Percentiles rank a stretch among this genome's conserved stretches.
These are phyloP conservation scores for Mesodorylaimus sp. DNA, from an alignment of 2,888 invertebrate species.

Conservation along the genomic window DNA sequence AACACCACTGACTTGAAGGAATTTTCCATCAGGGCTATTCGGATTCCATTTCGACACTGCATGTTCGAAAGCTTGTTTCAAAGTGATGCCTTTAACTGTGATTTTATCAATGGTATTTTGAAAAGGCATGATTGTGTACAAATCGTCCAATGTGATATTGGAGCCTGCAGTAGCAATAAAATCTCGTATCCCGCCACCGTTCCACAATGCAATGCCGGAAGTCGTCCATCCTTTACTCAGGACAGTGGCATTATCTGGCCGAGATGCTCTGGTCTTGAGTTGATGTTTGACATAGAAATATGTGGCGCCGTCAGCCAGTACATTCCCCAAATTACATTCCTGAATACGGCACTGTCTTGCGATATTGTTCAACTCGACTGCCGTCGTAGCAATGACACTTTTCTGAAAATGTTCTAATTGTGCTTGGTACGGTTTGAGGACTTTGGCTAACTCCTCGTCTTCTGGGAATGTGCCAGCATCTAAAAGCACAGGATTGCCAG, in stretches of 20 bases:
- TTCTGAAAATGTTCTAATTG: not conserved
- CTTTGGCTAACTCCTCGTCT: not conserved
- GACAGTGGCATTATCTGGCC: no score
- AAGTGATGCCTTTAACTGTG: conserved; percentile 45
- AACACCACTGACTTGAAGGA: conserved; percentile 52
- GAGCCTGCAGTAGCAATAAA: conserved; percentile 18
- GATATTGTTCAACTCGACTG: conserved; percentile 4
- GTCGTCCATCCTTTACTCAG: no score
- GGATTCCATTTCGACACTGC: conserved; percentile 41
- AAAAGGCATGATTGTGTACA: conserved; percentile 57
- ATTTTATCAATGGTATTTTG: conserved; percentile 47
- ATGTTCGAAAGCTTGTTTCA: conserved; percentile 50
- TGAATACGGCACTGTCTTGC: not conserved
- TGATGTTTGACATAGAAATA: not conserved
- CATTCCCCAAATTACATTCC: conserved; percentile 9
- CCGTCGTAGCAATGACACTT: not conserved
- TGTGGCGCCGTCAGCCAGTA: conserved; percentile 2
- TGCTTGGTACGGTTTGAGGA: conserved; percentile 1
- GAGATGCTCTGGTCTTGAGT: no score
- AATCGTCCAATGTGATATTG: conserved; percentile 52
- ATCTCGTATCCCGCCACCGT: conserved; percentile 55
- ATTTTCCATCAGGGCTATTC: conserved; percentile 46
- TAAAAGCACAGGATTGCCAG: conserved; percentile 55
- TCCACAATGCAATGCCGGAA: conserved; percentile 52
- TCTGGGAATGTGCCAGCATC: conserved; percentile 1